Evolutionary conservation across 2,797 vertebrate genomes (phyloP), one percentile per base, ranked within the genome.

Genomic region (Yasuhikotakia modesta): DNA sequence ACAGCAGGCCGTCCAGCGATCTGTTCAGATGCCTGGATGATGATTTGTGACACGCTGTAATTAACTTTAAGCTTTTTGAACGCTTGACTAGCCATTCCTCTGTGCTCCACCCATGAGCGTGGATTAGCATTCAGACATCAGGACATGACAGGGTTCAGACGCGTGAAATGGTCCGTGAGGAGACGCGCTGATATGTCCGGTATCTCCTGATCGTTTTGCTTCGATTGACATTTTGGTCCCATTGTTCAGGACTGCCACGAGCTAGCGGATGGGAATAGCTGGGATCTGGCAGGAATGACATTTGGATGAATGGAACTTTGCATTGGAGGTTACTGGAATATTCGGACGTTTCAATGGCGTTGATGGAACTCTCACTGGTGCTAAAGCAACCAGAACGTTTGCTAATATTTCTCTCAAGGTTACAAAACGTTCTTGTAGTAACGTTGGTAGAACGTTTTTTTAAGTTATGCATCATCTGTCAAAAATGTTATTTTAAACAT

Each of bases 191-290:
- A 77, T 70, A 61, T 52, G 55, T 70, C 66, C 66, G 60, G 66
- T 69, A 77, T 70, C 66, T 69, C 60, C 75, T 70, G 65, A 77
- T 69, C 75, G 60, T 67, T 70, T 70, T 52, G 66, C 30, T 55
- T 69, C 75, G 4, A 32, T 16, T 77, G 75, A 70, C 75, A 77
- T 77, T 77, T 70, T 8, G 14, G 5, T 50, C 45, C 66, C 27
- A 70, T 70, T 77, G 66, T 77, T 24, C 46, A 39, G 6, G 19
- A 48, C 66, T 63, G 55, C 21, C 66, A 22, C 3, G 16, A n/a
- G 48, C 55, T 61, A 52, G 24, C 16, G 45, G 35, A 61, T 69
- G 43, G 65, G 10, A 69, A 24, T 32, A 50, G 57, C 58, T 11
- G 35, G 45, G 30, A 70, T 39, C 61, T 70, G 65, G 45, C 66